Evolutionary conservation across 2,888 invertebrate genomes (phyloP).

Genomic region (Listrodromus nycthemerus): DNA sequence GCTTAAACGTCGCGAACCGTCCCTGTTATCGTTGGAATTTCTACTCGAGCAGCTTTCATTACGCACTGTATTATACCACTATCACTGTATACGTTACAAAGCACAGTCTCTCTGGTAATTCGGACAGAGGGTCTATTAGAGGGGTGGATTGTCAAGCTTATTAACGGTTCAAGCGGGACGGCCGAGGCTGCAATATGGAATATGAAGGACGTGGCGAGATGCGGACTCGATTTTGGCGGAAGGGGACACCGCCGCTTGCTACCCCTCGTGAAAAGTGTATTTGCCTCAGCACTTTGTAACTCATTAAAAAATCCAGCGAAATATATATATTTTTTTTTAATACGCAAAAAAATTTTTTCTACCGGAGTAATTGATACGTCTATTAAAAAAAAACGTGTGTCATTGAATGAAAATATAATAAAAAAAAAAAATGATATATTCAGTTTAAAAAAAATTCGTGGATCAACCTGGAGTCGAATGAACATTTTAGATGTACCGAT

Average conservation of each 20-base stretch:
- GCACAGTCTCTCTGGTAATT: slow-evolving; percentile 57
- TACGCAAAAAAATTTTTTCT: no score
- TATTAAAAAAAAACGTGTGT: no score
- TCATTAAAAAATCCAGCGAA: not conserved
- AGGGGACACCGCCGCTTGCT: not conserved
- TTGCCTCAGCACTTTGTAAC: not conserved
- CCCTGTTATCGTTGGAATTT: slow-evolving; percentile 72
- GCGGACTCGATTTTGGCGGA: slow-evolving; percentile 47
- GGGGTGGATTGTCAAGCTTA: slow-evolving; percentile 81
- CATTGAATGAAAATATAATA: no score
- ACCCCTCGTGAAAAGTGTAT: not conserved
- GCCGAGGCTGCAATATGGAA: slow-evolving; percentile 40
- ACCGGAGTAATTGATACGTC: no score
- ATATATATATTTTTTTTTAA: no score
- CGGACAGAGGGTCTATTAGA: slow-evolving; percentile 61
- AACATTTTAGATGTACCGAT: no score
- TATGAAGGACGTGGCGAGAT: slow-evolving; percentile 47
- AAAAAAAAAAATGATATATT: no score
- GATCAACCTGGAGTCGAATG: no score
- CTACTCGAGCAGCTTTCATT: slow-evolving; percentile 68
- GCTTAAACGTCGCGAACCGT: slow-evolving; percentile 65
- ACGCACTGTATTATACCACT: slow-evolving; percentile 43
- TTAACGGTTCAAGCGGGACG: slow-evolving; percentile 69
- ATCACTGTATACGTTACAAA: slow-evolving; percentile 56
- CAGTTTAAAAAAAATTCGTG: no score